Conservation (phyloP, 2,113 vertebrate species). For the Delphinus delphis region DNA sequence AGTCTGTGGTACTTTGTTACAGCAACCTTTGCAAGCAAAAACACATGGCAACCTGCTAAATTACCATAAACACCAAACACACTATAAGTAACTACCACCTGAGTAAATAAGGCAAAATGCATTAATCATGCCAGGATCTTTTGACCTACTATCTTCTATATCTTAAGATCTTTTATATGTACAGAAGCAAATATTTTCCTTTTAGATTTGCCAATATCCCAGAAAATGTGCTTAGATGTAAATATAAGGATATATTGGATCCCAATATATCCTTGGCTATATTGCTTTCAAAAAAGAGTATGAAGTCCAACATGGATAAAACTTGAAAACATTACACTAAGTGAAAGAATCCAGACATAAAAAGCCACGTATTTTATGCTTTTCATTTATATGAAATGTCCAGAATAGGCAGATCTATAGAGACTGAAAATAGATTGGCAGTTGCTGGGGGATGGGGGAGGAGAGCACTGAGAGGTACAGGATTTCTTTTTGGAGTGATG, state of each 20-base stretch:
- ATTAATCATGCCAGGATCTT: not conserved
- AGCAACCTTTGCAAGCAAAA: not conserved
- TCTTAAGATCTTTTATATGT: not conserved
- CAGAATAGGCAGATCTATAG: not conserved
- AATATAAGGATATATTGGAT: not conserved
- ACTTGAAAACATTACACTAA: not conserved
- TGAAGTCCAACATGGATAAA: not conserved
- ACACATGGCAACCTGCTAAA: not conserved
- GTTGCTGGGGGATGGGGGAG: not conserved
- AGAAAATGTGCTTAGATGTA: not conserved
- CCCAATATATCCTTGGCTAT: not conserved
- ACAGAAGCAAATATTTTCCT: slow-evolving; percentile 14
- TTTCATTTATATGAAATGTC: not conserved
- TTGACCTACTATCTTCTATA: not conserved
- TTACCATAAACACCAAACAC: not conserved
- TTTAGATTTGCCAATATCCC: not conserved
- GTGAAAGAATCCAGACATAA: not conserved
- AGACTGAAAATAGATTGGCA: not conserved
- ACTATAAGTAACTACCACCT: not conserved
- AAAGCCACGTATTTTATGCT: not conserved
- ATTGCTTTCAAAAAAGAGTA: not conserved
- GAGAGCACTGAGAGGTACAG: not conserved
- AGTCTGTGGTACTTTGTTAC: not conserved
- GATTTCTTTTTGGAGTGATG: not conserved
- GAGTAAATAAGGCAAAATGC: not conserved